Evolutionary conservation across 2,113 vertebrate species (phyloP).

Genomic region (Tinamus guttatus): DNA sequence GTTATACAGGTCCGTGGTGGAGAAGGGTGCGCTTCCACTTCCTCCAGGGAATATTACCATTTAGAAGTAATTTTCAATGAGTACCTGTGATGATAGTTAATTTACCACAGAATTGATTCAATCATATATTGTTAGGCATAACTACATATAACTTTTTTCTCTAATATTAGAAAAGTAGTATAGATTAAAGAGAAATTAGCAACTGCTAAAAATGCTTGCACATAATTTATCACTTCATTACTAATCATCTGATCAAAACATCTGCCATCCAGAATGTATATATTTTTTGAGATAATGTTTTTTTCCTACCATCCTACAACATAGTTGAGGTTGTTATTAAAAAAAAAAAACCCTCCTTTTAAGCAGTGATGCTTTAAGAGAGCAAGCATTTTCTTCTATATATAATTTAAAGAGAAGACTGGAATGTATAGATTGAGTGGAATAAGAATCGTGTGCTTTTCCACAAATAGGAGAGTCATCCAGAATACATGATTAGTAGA

Average conservation of each 20-base stretch:
- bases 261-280: not conserved
- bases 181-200: not conserved
- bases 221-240: not conserved
- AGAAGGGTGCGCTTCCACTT: no score
- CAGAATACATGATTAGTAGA: not conserved
- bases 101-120: constrained; percentile 14
- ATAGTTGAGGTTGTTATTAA: not conserved
- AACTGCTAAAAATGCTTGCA: not conserved
- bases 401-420: not conserved
- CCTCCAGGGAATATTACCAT: no score
- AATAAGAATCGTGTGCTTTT: not conserved
- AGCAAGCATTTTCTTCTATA: not conserved
- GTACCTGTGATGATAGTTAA: not conserved
- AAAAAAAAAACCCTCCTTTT: not conserved
- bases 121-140: not conserved
- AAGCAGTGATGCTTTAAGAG: not conserved
- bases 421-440: not conserved
- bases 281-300: not conserved
- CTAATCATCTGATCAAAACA: not conserved
- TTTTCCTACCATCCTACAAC: not conserved
- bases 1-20: no score
- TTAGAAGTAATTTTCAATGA: constrained; percentile 8
- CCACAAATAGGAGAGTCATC: not conserved
- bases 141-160: not conserved
- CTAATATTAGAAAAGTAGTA: not conserved